Evolutionary conservation across 2,797 vertebrate genomes (phyloP).

Genomic region (Danio albolineatus): DNA sequence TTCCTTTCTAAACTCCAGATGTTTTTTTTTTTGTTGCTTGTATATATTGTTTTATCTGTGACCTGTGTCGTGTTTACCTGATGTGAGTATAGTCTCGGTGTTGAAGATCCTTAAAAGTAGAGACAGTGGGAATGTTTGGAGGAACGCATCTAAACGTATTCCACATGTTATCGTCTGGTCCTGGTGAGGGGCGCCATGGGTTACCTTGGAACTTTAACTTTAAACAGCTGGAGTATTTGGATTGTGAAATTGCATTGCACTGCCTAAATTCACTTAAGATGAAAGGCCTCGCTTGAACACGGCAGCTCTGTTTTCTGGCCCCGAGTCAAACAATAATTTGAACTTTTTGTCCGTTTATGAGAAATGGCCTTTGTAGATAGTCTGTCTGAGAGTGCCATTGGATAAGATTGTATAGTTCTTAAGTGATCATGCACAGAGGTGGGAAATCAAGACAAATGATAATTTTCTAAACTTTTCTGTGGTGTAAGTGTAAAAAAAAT

Average conservation of each 20-base stretch:
- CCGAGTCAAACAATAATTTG: constrained; percentile 83
- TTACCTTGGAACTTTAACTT: constrained; percentile 90
- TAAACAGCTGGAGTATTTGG: constrained; percentile 88
- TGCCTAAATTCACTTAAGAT: constrained; percentile 78
- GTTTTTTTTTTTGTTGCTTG: constrained; percentile 63
- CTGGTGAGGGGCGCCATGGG: constrained; percentile 84
- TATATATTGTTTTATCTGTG: constrained; percentile 85
- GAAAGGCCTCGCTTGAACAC: constrained; percentile 81
- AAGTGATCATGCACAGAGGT: constrained; percentile 16
- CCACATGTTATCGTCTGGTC: constrained; percentile 84
- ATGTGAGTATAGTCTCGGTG: constrained; percentile 80
- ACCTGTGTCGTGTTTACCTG: constrained; percentile 87
- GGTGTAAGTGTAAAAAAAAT: not conserved
- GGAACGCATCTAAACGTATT: constrained; percentile 85
- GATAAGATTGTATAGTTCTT: constrained; percentile 29
- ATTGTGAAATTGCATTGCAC: constrained; percentile 87
- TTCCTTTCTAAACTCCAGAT: constrained; percentile 39
- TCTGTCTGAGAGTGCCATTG: constrained; percentile 68
- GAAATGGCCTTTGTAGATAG: constrained; percentile 73
- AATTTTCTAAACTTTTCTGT: not conserved
- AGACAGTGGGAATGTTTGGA: constrained; percentile 75
- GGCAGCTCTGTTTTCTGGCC: constrained; percentile 83
- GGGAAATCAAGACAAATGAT: constrained; percentile 13
- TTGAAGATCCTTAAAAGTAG: constrained; percentile 85
- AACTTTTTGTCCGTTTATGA: constrained; percentile 83